phyloP scores from a whole-genome alignment of 2,113 vertebrate species.

The Amphilophus citrinellus region DNA sequence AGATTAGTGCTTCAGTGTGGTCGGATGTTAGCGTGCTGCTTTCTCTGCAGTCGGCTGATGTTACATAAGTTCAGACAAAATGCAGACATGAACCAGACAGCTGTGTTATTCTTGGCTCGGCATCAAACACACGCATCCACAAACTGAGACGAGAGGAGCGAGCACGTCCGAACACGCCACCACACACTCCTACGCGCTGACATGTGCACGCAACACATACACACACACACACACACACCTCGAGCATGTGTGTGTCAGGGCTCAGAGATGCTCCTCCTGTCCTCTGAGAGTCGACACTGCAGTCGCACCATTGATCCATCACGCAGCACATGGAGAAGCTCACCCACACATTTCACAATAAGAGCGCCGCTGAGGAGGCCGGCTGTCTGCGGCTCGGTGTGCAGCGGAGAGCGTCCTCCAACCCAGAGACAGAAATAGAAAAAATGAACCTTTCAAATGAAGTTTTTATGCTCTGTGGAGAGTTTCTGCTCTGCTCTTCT shows the following conservation, averaged over 20 bases:
- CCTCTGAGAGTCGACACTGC: neutral
- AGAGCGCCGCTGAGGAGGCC: neutral
- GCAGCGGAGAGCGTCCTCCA: too few relatives aligned
- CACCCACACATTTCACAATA: neutral
- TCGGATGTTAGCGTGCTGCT: too few relatives aligned
- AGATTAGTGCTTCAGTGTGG: too few relatives aligned
- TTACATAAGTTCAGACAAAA: conserved; percentile 41
- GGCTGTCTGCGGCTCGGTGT: neutral
- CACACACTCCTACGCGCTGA: neutral
- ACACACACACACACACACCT: neutral
- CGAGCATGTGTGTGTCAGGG: neutral
- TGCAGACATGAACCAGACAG: conserved; percentile 46
- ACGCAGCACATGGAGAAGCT: neutral
- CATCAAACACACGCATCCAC: conserved; percentile 23
- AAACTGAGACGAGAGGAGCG: neutral
- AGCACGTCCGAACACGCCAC: conserved; percentile 9
- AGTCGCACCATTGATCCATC: neutral
- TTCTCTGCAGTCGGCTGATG: neutral
- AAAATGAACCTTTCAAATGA: neutral
- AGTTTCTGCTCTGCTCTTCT: too few relatives aligned
- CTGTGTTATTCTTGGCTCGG: conserved; percentile 44
- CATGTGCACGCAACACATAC: neutral
- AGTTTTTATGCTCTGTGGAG: too few relatives aligned
- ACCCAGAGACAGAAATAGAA: neutral
- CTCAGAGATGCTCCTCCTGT: neutral